phyloP scores from a whole-genome alignment of 2,888 invertebrate species.

The Drosophila putrida region DNA sequence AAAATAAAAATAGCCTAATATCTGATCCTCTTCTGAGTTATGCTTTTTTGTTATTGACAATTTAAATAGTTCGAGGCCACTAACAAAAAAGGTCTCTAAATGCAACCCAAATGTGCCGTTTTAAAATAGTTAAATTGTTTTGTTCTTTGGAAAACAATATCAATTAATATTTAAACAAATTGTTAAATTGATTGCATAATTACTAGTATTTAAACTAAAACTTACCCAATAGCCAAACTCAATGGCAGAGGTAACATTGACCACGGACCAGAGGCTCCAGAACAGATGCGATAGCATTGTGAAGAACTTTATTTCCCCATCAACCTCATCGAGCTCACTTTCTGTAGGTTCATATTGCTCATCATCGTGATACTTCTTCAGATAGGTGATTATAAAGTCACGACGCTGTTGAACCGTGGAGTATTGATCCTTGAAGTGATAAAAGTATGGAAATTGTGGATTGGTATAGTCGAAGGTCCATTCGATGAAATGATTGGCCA shows the following conservation, averaged over 20 bases:
- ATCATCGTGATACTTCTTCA: constrained; percentile 79
- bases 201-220: neutral
- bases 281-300: constrained; percentile 95
- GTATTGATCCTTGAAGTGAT: constrained; percentile 88
- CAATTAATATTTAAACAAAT: neutral
- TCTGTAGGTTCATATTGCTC: constrained; percentile 84
- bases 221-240: constrained; percentile 98
- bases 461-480: constrained; percentile 96
- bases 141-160: too few relatives aligned
- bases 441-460: constrained; percentile 91
- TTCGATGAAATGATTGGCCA: constrained; percentile 97
- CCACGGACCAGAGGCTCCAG: constrained; percentile 97
- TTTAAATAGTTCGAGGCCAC: too few relatives aligned
- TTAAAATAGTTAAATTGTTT: too few relatives aligned
- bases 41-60: too few relatives aligned
- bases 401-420: constrained; percentile 90
- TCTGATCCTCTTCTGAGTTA: too few relatives aligned
- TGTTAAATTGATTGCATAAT: neutral
- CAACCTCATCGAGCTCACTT: constrained; percentile 88
- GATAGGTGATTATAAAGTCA: constrained; percentile 82
- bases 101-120: too few relatives aligned
- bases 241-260: constrained; percentile 95
- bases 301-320: constrained; percentile 93
- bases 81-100: too few relatives aligned
- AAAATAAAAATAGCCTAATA: too few relatives aligned